A percentile compares a stretch with the other conserved stretches of the same genome.
Conservation (phyloP, 1,140 invertebrate genomes). For the Anastrepha ludens region DNA sequence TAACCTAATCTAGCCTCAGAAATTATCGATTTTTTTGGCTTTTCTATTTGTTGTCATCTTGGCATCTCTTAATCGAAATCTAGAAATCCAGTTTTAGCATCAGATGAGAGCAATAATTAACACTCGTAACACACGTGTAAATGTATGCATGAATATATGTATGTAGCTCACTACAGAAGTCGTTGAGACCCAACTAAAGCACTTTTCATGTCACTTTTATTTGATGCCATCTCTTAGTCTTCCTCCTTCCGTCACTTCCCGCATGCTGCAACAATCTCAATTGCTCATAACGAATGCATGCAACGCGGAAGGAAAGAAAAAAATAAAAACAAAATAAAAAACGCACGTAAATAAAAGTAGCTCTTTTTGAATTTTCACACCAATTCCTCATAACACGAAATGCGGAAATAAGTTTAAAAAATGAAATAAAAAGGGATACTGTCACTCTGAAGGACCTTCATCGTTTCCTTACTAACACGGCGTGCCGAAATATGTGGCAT, state of each 20-base stretch:
- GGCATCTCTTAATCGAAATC: too few relatives aligned
- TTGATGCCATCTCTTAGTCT: neutral
- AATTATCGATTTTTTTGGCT: too few relatives aligned
- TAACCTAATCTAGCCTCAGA: too few relatives aligned
- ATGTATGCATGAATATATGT: too few relatives aligned
- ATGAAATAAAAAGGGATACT: neutral
- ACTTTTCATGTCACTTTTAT: neutral
- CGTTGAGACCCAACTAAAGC: neutral
- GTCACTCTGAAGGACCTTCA: constrained; percentile 51
- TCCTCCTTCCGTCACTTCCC: neutral
- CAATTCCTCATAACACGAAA: constrained; percentile 66
- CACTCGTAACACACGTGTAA: too few relatives aligned
- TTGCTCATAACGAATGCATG: constrained; percentile 50
- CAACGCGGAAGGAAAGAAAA: neutral
- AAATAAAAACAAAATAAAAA: neutral
- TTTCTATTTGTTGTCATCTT: too few relatives aligned
- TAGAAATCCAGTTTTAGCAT: too few relatives aligned
- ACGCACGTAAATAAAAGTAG: constrained; percentile 60
- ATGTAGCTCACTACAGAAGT: neutral
- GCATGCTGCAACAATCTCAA: constrained; percentile 1
- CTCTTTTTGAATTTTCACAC: constrained; percentile 73
- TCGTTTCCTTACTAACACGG: constrained; percentile 32
- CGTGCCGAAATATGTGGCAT: constrained; percentile 51
- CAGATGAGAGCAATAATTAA: too few relatives aligned
- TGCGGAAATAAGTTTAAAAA: constrained; percentile 7